These are phyloP conservation scores for Drosophila ezoana DNA, from an alignment of 2,888 invertebrate species.

Conservation along the genomic window DNA sequence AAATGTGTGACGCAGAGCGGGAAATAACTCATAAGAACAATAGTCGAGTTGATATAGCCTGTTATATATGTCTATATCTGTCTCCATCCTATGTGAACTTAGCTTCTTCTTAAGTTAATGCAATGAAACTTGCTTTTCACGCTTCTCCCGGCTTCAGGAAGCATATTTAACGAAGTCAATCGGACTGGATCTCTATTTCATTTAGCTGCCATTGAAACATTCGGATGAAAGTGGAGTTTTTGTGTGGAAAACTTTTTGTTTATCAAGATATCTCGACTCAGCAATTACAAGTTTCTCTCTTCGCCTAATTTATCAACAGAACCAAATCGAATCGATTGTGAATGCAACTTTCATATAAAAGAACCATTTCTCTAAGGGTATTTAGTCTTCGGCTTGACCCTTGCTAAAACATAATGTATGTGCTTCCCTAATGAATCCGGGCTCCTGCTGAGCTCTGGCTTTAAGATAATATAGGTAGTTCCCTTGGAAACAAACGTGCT, in stretches of 20 bases:
- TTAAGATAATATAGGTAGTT: no score
- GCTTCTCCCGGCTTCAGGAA: neutral
- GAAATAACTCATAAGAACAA: neutral
- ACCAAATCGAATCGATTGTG: no score
- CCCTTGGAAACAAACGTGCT: no score
- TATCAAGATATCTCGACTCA: neutral
- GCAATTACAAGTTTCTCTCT: no score
- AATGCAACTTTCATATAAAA: no score
- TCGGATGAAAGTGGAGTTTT: neutral
- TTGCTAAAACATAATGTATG: no score
- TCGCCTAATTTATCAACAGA: no score
- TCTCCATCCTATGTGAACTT: constrained; percentile 4
- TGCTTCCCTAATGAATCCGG: no score
- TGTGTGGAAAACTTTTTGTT: neutral
- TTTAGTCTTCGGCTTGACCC: no score
- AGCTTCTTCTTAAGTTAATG: neutral
- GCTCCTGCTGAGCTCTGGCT: no score
- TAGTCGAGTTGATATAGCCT: neutral
- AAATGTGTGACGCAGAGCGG: neutral
- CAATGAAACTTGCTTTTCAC: neutral
- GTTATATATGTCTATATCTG: neutral
- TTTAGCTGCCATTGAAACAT: neutral
- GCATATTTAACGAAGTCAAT: neutral
- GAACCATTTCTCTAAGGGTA: no score
- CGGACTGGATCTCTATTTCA: neutral